Conservation (phyloP, 2,888 invertebrate genomes). For the Cephus pygmeus region DNA sequence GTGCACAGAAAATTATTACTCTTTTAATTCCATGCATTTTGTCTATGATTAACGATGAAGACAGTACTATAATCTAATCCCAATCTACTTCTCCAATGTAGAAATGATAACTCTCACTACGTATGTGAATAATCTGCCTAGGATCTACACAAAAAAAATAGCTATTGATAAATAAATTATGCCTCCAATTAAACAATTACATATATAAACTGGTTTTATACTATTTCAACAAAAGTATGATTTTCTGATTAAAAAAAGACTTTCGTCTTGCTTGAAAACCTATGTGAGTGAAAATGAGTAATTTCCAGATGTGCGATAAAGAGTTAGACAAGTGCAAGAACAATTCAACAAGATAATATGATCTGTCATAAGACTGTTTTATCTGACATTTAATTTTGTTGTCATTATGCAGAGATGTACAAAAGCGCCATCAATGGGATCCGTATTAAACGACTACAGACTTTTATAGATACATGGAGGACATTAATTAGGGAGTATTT, state of each 20-base stretch:
- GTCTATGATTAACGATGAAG: constrained; percentile 44
- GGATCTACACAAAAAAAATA: neutral
- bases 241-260: neutral
- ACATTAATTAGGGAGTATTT: neutral
- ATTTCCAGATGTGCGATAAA: neutral
- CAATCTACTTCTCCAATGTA: neutral
- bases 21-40: constrained; percentile 85
- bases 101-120: neutral
- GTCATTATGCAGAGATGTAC: neutral
- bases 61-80: neutral
- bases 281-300: neutral
- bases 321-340: neutral
- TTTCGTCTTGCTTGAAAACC: neutral
- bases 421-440: neutral
- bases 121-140: neutral
- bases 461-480: neutral
- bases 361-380: neutral
- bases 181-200: neutral
- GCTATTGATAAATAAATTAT: neutral
- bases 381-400: neutral
- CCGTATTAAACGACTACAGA: neutral
- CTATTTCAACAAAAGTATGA: neutral
- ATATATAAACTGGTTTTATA: neutral
- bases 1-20: constrained; percentile 80
- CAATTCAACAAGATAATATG: neutral